phyloP scores from a whole-genome alignment of 2,888 invertebrate species.

The Cacoxenus indagator region DNA sequence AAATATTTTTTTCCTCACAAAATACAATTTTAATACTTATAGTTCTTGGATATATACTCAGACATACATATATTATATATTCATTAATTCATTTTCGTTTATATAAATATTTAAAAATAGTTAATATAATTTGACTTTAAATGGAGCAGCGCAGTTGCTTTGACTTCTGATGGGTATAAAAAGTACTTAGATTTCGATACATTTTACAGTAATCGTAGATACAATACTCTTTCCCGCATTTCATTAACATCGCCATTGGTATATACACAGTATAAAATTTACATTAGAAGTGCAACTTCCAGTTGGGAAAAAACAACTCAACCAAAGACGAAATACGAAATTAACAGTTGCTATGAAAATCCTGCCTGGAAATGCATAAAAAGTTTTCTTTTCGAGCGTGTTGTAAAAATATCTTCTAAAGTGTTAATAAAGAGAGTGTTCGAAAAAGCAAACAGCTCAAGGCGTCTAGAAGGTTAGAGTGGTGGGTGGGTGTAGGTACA shows the following conservation, averaged over 20 bases:
- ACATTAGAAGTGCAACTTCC: slow-evolving; percentile 50
- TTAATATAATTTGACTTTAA: slow-evolving; percentile 21
- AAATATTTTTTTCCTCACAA: neutral
- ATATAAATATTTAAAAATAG: slow-evolving; percentile 14
- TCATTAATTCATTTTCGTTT: neutral
- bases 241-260: neutral
- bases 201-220: neutral
- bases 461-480: slow-evolving; percentile 31
- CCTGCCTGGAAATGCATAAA: neutral
- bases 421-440: slow-evolving; percentile 3
- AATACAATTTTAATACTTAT: slow-evolving; percentile 2
- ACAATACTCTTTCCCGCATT: neutral
- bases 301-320: slow-evolving; percentile 16
- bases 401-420: slow-evolving; percentile 16
- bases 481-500: neutral
- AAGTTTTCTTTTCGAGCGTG: slow-evolving; percentile 33
- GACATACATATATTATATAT: neutral
- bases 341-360: slow-evolving; percentile 5
- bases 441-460: slow-evolving; percentile 56
- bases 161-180: slow-evolving; percentile 25
- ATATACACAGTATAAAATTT: slow-evolving; percentile 59
- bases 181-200: slow-evolving; percentile 20
- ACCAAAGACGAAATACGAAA: neutral
- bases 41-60: neutral
- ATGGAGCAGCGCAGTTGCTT: slow-evolving; percentile 10